phyloP scores from a whole-genome alignment of 1,140 invertebrate species.

The Cherax quadricarinatus region DNA sequence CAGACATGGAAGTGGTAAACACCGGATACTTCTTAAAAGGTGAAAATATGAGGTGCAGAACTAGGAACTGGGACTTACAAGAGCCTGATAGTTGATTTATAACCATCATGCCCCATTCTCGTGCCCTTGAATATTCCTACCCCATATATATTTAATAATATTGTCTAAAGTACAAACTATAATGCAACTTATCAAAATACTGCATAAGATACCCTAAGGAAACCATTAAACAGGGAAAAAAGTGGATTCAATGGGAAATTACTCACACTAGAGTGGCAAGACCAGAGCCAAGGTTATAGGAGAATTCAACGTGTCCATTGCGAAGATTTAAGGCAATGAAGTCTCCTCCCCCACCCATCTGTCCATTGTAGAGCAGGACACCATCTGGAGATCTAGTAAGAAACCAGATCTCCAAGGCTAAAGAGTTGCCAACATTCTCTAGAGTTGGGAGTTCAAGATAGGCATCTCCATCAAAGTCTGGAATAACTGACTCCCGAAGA shows the following conservation, averaged over 20 bases:
- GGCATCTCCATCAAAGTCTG: slow-evolving; percentile 83
- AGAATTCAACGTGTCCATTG: slow-evolving; percentile 87
- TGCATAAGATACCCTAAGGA: slow-evolving; percentile 48
- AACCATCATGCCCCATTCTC: slow-evolving; percentile 26
- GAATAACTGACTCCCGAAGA: slow-evolving; percentile 73
- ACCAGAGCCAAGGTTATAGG: slow-evolving; percentile 91
- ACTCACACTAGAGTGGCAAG: slow-evolving; percentile 90
- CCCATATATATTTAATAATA: slow-evolving; percentile 42
- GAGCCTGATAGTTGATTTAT: neutral
- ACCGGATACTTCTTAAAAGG: slow-evolving; percentile 56
- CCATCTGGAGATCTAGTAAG: slow-evolving; percentile 86
- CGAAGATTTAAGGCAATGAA: slow-evolving; percentile 90
- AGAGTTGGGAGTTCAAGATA: slow-evolving; percentile 87
- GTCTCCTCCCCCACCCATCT: slow-evolving; percentile 84
- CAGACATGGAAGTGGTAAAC: slow-evolving; percentile 62
- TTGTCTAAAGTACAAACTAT: slow-evolving; percentile 47
- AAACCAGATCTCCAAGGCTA: slow-evolving; percentile 92
- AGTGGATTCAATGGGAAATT: slow-evolving; percentile 15
- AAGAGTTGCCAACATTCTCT: slow-evolving; percentile 86
- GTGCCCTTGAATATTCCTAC: slow-evolving; percentile 12
- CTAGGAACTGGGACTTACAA: slow-evolving; percentile 6
- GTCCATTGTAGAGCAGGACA: slow-evolving; percentile 90
- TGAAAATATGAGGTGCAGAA: slow-evolving; percentile 26
- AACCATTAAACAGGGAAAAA: slow-evolving; percentile 19
- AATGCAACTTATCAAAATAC: slow-evolving; percentile 47